A percentile compares a stretch with the other conserved stretches of the same genome.
Conservation (phyloP, 2,113 vertebrate species). For the Ploceus nigricollis region DNA sequence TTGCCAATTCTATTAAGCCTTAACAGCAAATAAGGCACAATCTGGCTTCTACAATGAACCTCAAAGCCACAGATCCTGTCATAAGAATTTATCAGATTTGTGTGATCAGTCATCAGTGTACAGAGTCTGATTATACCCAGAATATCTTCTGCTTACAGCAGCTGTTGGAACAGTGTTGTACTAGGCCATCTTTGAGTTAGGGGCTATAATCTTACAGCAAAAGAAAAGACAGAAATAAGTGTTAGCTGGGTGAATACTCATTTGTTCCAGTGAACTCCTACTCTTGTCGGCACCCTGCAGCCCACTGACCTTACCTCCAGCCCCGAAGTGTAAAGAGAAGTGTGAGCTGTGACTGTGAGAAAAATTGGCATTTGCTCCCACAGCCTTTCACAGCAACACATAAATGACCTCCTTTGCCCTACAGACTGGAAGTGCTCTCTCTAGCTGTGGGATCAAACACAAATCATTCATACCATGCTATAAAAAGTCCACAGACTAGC, state of each 20-base stretch:
- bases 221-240: neutral
- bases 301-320: neutral
- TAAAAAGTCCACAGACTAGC: neutral
- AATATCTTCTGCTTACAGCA: slow-evolving; percentile 8
- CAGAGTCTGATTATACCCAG: neutral
- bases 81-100: slow-evolving; percentile 30
- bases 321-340: neutral
- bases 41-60: slow-evolving; percentile 41
- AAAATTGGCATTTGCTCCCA: neutral
- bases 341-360: neutral
- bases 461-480: neutral
- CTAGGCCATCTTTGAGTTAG: neutral
- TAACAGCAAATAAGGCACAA: slow-evolving; percentile 50
- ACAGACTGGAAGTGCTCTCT: neutral
- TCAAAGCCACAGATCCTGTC: slow-evolving; percentile 47
- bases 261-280: neutral
- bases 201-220: neutral
- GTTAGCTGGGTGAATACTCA: neutral
- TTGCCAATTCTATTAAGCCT: slow-evolving; percentile 44
- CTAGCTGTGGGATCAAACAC: neutral
- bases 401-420: neutral
- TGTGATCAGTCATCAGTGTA: slow-evolving; percentile 5
- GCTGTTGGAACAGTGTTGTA: neutral
- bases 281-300: neutral
- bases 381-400: neutral